Evolutionary conservation across 2,888 invertebrate genomes (phyloP).

Genomic region (Neria commutata): DNA sequence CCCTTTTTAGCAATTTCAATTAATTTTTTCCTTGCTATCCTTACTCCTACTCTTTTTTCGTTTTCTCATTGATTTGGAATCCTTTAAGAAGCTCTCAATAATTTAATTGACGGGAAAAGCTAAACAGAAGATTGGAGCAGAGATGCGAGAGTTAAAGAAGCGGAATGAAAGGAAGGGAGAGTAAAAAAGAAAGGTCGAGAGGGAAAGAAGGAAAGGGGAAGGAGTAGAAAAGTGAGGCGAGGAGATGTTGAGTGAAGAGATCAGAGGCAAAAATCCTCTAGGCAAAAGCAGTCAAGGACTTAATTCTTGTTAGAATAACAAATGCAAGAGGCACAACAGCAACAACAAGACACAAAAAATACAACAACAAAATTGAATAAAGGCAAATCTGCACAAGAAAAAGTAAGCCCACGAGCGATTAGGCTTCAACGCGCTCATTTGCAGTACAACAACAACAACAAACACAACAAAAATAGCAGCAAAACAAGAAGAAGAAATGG

Average conservation of each 20-base stretch:
- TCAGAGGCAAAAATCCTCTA: constrained; percentile 18
- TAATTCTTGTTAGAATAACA: too few relatives aligned
- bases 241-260: background rate
- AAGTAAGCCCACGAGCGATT: constrained; percentile 24
- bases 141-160: too few relatives aligned
- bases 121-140: too few relatives aligned
- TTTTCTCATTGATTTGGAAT: constrained; percentile 25
- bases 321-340: background rate
- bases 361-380: background rate
- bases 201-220: constrained; percentile 16
- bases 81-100: constrained; percentile 33
- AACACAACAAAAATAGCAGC: background rate
- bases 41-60: background rate
- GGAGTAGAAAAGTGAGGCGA: too few relatives aligned
- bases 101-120: constrained; percentile 43
- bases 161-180: constrained; percentile 33
- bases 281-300: too few relatives aligned
- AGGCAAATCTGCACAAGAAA: constrained; percentile 2
- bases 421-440: background rate
- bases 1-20: too few relatives aligned
- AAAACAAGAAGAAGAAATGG: background rate
- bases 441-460: background rate
- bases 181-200: constrained; percentile 26
- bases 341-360: background rate
- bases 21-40: too few relatives aligned